phyloP scores from a whole-genome alignment of 2,888 invertebrate species.

The Rhorus exstirpatorius region DNA sequence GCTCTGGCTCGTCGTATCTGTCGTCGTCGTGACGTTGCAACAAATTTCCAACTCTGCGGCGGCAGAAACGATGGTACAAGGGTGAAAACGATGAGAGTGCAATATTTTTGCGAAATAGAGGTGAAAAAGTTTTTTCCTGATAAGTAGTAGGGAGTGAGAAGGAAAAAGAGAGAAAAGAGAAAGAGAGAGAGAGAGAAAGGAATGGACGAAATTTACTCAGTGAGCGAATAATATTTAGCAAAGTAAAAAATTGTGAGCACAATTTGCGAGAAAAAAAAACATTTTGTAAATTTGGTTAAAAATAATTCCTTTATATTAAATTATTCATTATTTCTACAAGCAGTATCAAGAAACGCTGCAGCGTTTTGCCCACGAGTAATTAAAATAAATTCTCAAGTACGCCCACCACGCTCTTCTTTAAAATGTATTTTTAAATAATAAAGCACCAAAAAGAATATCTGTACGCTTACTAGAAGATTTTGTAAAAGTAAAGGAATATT shows the following conservation, averaged over 20 bases:
- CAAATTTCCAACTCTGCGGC: conserved; percentile 63
- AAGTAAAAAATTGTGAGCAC: not conserved
- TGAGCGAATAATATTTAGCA: not conserved
- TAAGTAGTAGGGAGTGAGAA: not conserved
- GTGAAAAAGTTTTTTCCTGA: conserved; percentile 39
- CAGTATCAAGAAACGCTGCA: too few relatives aligned
- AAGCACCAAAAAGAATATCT: too few relatives aligned
- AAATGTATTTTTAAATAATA: not conserved
- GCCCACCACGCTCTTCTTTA: too few relatives aligned
- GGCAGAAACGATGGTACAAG: conserved; percentile 46
- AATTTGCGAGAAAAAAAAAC: not conserved
- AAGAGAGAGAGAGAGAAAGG: not conserved
- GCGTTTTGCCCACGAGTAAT: too few relatives aligned
- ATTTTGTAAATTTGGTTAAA: too few relatives aligned
- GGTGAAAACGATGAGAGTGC: conserved; percentile 41
- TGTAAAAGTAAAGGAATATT: not conserved
- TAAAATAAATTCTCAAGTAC: too few relatives aligned
- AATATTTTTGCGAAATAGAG: conserved; percentile 37
- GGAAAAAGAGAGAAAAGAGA: not conserved
- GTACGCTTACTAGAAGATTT: not conserved
- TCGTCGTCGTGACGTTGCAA: conserved; percentile 59
- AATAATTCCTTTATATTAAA: too few relatives aligned
- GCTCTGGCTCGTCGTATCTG: conserved; percentile 23
- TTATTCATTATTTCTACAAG: too few relatives aligned
- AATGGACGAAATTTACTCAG: not conserved